A percentile compares a stretch with the other conserved stretches of the same genome.
Evolutionary conservation across 2,113 vertebrate genomes (phyloP).

Genomic region (Macquaria australasica): DNA sequence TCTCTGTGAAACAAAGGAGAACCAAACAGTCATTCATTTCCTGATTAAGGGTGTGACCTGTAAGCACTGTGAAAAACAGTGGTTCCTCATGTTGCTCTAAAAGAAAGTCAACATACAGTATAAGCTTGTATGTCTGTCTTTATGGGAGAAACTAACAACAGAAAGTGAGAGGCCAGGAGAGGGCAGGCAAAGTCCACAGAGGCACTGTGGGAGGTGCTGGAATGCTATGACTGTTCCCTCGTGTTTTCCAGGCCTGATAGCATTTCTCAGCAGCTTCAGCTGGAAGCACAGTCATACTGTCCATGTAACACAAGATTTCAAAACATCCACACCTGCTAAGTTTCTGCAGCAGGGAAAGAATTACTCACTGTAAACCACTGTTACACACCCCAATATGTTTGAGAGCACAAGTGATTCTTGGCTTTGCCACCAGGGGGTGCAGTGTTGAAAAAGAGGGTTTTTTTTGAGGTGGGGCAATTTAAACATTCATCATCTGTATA

Average conservation of each 20-base stretch:
- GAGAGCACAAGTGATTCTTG: background rate
- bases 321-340: background rate
- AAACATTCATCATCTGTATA: background rate
- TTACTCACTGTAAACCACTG: background rate
- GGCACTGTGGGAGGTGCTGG: slow-evolving; percentile 29
- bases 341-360: background rate
- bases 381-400: background rate
- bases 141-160: background rate
- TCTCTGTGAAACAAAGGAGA: slow-evolving; percentile 86
- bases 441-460: background rate
- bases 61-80: background rate
- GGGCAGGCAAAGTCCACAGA: slow-evolving; percentile 48
- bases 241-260: slow-evolving; percentile 61
- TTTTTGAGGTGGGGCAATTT: background rate
- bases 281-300: slow-evolving; percentile 3
- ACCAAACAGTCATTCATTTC: background rate
- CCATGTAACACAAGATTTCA: slow-evolving; percentile 5
- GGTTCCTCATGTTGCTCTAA: background rate
- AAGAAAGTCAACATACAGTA: background rate
- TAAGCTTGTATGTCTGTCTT: background rate
- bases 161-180: slow-evolving; percentile 48
- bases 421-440: slow-evolving; percentile 57
- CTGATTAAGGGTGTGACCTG: background rate
- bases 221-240: slow-evolving; percentile 36
- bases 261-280: slow-evolving; percentile 43